Evolutionary conservation across 2,888 invertebrate genomes (phyloP).

Genomic region (Xestia c-nigrum): DNA sequence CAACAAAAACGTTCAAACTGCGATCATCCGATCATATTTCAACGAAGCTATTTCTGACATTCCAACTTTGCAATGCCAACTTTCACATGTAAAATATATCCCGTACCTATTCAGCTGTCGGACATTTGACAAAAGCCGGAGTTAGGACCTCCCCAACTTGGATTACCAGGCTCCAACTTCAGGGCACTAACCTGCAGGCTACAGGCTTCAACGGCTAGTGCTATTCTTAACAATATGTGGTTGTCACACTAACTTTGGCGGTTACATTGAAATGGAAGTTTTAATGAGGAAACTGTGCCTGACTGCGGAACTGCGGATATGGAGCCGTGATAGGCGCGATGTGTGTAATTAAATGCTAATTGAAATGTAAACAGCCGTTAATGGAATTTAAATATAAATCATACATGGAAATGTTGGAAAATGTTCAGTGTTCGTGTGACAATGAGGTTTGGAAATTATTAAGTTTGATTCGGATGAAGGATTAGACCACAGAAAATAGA

Average conservation of each 20-base stretch:
- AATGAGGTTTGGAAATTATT: neutral
- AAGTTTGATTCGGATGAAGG: neutral
- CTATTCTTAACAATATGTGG: conserved; percentile 59
- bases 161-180: conserved; percentile 60
- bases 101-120: conserved; percentile 43
- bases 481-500: neutral
- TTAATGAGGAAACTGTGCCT: conserved; percentile 60
- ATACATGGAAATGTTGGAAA: neutral
- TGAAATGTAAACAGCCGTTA: conserved; percentile 40
- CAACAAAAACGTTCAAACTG: neutral
- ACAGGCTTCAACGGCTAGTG: conserved; percentile 45
- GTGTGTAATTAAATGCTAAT: conserved; percentile 50
- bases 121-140: conserved; percentile 64
- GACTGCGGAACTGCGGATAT: conserved; percentile 29
- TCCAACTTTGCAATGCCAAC: conserved; percentile 54
- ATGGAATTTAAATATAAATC: conserved; percentile 32
- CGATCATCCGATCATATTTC: conserved; percentile 30
- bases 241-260: conserved; percentile 59
- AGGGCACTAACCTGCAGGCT: conserved; percentile 46
- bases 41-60: conserved; percentile 39
- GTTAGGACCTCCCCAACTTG: conserved; percentile 59
- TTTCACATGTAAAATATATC: conserved; percentile 65
- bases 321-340: conserved; percentile 31
- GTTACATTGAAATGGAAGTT: conserved; percentile 61
- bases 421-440: neutral